Evolutionary conservation across 1,140 invertebrate species (phyloP).

Genomic region (Lordiphosa collinella): DNA sequence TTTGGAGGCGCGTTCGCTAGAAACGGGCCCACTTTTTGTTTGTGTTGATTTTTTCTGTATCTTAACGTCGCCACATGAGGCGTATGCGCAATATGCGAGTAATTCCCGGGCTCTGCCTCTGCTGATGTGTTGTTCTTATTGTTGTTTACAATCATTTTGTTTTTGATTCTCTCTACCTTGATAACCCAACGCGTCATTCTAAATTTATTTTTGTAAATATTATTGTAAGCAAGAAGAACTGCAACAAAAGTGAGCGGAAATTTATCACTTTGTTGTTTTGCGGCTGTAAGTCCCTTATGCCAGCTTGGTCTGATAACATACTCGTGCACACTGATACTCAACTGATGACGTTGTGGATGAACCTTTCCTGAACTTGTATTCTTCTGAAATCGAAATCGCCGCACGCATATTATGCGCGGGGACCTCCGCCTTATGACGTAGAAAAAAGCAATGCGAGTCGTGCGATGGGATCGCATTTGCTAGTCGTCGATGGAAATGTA

Average conservation of each 20-base stretch:
- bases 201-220: conserved; percentile 49
- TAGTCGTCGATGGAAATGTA: not conserved
- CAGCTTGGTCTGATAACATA: not conserved
- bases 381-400: not conserved
- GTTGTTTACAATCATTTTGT: conserved; percentile 50
- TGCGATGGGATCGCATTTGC: not conserved
- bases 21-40: conserved; percentile 50
- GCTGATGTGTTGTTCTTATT: conserved; percentile 25
- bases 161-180: conserved; percentile 59
- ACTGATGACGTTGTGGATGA: not conserved
- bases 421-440: conserved; percentile 2
- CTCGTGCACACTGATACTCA: not conserved
- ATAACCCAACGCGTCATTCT: conserved; percentile 54
- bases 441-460: not conserved
- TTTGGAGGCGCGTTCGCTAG: conserved; percentile 58
- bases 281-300: conserved; percentile 1
- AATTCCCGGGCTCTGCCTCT: conserved; percentile 12
- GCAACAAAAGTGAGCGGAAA: not conserved
- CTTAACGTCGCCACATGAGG: conserved; percentile 34
- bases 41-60: conserved; percentile 11
- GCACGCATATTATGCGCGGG: not conserved
- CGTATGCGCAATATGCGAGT: conserved; percentile 57
- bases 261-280: conserved; percentile 25
- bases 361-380: not conserved
- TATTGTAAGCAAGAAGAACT: conserved; percentile 11